phyloP scores from a whole-genome alignment of 2,797 vertebrate species.

The Catostomus latipinnis region DNA sequence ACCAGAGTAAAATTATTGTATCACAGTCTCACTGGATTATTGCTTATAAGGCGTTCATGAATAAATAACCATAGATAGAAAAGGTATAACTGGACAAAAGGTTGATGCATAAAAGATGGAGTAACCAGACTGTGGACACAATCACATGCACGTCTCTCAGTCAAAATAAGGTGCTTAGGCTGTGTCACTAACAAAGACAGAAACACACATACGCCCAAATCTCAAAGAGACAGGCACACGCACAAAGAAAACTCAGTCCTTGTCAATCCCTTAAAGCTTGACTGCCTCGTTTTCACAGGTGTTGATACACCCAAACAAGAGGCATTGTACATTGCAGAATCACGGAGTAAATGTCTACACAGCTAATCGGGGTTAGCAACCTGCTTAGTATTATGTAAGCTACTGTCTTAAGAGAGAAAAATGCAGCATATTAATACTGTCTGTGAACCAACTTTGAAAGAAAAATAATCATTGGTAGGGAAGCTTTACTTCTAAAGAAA shows the following conservation, averaged over 20 bases:
- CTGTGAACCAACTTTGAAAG: background rate
- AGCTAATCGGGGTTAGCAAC: slow-evolving; percentile 22
- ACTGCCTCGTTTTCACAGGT: slow-evolving; percentile 60
- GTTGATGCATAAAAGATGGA: background rate
- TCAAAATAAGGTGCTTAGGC: slow-evolving; percentile 52
- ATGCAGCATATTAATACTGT: background rate
- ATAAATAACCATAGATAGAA: background rate
- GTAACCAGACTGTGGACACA: background rate
- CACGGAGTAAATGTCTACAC: slow-evolving; percentile 39
- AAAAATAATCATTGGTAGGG: background rate
- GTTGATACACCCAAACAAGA: slow-evolving; percentile 55
- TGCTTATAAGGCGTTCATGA: background rate
- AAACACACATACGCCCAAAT: slow-evolving; percentile 59
- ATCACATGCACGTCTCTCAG: background rate
- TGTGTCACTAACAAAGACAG: slow-evolving; percentile 56
- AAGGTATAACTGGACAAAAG: background rate
- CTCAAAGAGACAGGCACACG: slow-evolving; percentile 62
- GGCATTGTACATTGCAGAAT: slow-evolving; percentile 54
- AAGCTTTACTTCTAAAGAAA: too few relatives aligned
- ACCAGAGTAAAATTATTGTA: background rate
- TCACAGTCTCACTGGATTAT: background rate
- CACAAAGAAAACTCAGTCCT: slow-evolving; percentile 62
- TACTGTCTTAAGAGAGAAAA: slow-evolving; percentile 1
- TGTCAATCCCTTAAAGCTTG: slow-evolving; percentile 74
- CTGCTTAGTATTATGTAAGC: slow-evolving; percentile 27